A percentile compares a stretch with the other conserved stretches of the same genome.
phyloP scores from a whole-genome alignment of 2,797 vertebrate genomes.

The Lerista edwardsae region DNA sequence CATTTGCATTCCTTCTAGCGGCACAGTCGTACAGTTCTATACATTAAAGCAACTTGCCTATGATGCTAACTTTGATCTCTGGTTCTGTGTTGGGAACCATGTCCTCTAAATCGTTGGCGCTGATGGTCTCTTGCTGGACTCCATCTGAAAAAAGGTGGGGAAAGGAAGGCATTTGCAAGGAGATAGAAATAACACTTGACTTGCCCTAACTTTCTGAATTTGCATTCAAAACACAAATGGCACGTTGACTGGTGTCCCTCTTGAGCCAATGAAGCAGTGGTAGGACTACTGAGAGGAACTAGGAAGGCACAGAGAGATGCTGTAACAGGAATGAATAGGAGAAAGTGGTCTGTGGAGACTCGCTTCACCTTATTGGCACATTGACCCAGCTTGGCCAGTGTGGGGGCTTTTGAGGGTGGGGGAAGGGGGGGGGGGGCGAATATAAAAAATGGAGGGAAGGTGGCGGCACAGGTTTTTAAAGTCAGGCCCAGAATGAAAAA shows the following conservation, averaged over 20 bases:
- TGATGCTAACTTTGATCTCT: slow-evolving; percentile 83
- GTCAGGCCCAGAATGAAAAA: too few species aligned
- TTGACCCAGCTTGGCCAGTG: too few species aligned
- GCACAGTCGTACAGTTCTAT: too few species aligned
- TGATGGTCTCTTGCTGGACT: slow-evolving; percentile 74
- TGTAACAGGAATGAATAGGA: not conserved
- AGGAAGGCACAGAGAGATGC: not conserved
- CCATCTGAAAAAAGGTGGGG: slow-evolving; percentile 59
- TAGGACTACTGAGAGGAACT: not conserved
- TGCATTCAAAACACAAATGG: not conserved
- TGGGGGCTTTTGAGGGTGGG: too few species aligned
- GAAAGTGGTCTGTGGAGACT: not conserved
- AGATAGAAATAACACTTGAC: not conserved
- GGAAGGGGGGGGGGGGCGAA: too few species aligned
- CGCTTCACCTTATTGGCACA: not conserved
- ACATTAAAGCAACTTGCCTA: slow-evolving; percentile 76
- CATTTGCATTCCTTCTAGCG: too few species aligned
- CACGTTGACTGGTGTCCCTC: too few species aligned
- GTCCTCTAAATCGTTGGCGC: slow-evolving; percentile 74
- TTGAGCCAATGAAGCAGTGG: too few species aligned
- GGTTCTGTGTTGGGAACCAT: slow-evolving; percentile 85
- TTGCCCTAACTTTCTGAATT: not conserved
- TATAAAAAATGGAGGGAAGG: too few species aligned
- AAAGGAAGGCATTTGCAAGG: not conserved
- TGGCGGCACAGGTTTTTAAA: too few species aligned